Evolutionary conservation across 2,888 invertebrate genomes (phyloP), one percentile per base, ranked within the genome.

Genomic region (Cantharis rustica): DNA sequence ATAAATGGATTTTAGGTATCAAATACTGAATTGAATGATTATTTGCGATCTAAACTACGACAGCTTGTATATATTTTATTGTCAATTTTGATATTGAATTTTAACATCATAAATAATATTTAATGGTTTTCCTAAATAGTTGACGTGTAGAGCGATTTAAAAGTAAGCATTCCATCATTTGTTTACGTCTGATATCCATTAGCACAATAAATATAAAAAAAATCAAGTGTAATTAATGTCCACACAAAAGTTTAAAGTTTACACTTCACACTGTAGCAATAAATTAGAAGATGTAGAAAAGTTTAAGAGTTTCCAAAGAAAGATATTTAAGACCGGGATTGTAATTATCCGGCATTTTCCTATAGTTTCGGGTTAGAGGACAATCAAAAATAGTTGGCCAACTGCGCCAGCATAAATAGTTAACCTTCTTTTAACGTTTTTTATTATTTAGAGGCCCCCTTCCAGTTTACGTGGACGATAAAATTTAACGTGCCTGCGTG

Each of bases 91-190:
- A 47, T 27, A 72, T 61, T 47, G 64, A 31, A 20, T 27, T 68
- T 64, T 31, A 20, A 61, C 66, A 72, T 66, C 72, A 68, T 72
- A 72, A 72, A 72, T 72, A 72, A 72, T 64, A 66, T 72, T 72
- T 66, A 20, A 72, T 66, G 72, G 66, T 72, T 72, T 72, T 72
- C 66, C 31, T 66, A 47, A 72, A 66, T 72, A 66, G 66, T 72
- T 47, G 72, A 72, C 20, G 72, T 68, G 20, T 23, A 31, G 47
- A 72, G 72, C 23, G 64, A 66, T 23, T n/a, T 66, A 23, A 66
- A 66, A 20, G 23, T 23, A 66, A 66, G 64, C 64, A 15, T 66
- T 66, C 17, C 23, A 23, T 16, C 64, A 66, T 66, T 66, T 66
- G 64, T 66, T 20, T 20, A 66, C 23, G 64, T 66, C 64, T 66